These are phyloP conservation scores for Bhutanitis thaidina DNA, from an alignment of 2,888 invertebrate species.

Conservation along the genomic window DNA sequence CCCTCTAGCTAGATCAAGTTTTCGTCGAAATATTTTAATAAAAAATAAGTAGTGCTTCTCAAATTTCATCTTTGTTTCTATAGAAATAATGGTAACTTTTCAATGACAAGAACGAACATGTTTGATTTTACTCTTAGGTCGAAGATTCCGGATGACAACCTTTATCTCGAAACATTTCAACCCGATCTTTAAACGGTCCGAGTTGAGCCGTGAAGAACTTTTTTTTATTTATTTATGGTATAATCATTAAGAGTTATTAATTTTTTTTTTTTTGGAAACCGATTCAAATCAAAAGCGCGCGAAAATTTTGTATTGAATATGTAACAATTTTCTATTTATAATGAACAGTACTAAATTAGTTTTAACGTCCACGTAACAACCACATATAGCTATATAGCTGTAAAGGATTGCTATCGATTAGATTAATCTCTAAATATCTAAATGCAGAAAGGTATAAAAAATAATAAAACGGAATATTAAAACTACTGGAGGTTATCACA, in stretches of 20 bases:
- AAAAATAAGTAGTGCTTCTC: constrained; percentile 40
- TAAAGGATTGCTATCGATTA: no score
- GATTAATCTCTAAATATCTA: no score
- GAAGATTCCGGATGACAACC: constrained; percentile 74
- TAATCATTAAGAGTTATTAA: not conserved
- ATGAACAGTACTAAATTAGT: no score
- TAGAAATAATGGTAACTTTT: constrained; percentile 39
- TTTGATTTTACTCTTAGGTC: constrained; percentile 57
- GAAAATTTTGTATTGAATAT: not conserved
- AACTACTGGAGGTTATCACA: no score
- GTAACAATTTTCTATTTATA: no score
- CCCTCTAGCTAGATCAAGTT: constrained; percentile 73
- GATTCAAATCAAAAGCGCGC: constrained; percentile 5
- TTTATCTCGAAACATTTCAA: constrained; percentile 76
- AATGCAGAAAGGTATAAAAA: no score
- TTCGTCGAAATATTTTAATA: constrained; percentile 52
- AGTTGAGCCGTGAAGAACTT: constrained; percentile 43
- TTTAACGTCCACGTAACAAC: no score
- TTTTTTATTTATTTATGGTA: constrained; percentile 2
- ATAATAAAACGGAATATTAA: no score
- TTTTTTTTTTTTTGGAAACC: not conserved
- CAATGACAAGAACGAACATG: constrained; percentile 27
- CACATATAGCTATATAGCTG: no score
- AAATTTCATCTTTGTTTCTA: constrained; percentile 42
- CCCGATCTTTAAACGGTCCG: constrained; percentile 56